These are phyloP conservation scores for Drosophila bocki DNA, from an alignment of 1,140 invertebrate species.

Conservation along the genomic window DNA sequence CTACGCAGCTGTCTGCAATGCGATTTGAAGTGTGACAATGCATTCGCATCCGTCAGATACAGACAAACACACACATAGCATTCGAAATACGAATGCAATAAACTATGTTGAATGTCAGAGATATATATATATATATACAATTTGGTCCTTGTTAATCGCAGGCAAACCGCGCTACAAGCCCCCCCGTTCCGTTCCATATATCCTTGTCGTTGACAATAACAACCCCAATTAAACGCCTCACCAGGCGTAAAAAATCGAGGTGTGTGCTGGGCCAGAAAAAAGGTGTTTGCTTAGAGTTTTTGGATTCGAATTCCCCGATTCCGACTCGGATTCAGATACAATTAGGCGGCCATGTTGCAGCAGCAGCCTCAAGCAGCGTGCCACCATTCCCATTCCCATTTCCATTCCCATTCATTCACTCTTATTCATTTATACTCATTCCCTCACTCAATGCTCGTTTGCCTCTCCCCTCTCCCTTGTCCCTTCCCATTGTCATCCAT, in stretches of 20 bases:
- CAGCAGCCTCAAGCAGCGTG: slow-evolving; percentile 48
- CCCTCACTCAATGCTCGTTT: slow-evolving; percentile 79
- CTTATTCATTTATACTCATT: slow-evolving; percentile 19
- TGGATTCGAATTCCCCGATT: slow-evolving; percentile 2
- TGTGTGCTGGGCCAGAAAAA: slow-evolving; percentile 46
- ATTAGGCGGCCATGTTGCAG: slow-evolving; percentile 47
- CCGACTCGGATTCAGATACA: slow-evolving; percentile 33
- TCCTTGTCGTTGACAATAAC: slow-evolving; percentile 32
- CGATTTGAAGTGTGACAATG: slow-evolving; percentile 74
- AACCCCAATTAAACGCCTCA: slow-evolving; percentile 79
- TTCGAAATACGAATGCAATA: slow-evolving; percentile 63
- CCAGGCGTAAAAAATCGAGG: slow-evolving; percentile 64
- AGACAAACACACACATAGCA: slow-evolving; percentile 19
- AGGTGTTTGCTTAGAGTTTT: slow-evolving; percentile 69
- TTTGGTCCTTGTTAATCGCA: slow-evolving; percentile 34
- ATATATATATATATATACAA: slow-evolving; percentile 1
- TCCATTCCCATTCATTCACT: slow-evolving; percentile 19
- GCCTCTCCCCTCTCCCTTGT: slow-evolving; percentile 23
- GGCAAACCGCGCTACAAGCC: slow-evolving; percentile 38
- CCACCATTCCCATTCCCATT: slow-evolving; percentile 30
- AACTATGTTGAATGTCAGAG: slow-evolving; percentile 71
- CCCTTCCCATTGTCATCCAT: slow-evolving; percentile 79
- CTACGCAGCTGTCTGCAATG: slow-evolving; percentile 38
- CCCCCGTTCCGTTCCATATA: background rate
- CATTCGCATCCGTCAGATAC: slow-evolving; percentile 43